A percentile compares a stretch with the other conserved stretches of the same genome.
These are phyloP conservation scores for Anabas testudineus DNA, from an alignment of 2,797 vertebrate genomes.

Conservation along the genomic window DNA sequence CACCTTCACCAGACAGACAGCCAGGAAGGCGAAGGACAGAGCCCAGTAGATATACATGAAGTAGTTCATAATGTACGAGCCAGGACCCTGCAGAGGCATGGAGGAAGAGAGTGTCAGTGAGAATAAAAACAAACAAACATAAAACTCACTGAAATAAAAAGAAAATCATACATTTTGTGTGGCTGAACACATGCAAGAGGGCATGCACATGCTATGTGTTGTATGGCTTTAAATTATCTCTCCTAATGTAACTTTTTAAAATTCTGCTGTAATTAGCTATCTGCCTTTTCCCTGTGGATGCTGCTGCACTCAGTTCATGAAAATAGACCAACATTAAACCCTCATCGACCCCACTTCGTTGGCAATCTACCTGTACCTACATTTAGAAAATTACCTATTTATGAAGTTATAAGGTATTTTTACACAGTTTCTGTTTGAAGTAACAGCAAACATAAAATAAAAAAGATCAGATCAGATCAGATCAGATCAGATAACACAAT, in stretches of 20 bases:
- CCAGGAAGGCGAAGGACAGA: conserved; percentile 96
- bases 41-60: conserved; percentile 99
- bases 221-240: neutral
- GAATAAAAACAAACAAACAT: neutral
- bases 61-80: conserved; percentile 99
- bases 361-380: neutral
- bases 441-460: too few species aligned
- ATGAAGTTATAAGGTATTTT: too few species aligned
- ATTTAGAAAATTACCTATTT: too few species aligned
- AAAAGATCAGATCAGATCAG: too few species aligned
- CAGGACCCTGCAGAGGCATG: conserved; percentile 89
- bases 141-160: neutral
- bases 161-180: neutral
- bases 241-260: neutral
- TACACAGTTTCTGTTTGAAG: too few species aligned
- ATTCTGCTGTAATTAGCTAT: neutral
- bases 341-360: neutral
- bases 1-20: conserved; percentile 96
- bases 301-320: neutral
- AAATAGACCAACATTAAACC: too few species aligned
- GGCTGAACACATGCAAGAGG: neutral
- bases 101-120: neutral
- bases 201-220: neutral
- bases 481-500: too few species aligned
- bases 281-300: neutral